These are phyloP conservation scores for Philypnodon macrostomus DNA, from an alignment of 2,797 vertebrate species.

Conservation along the genomic window DNA sequence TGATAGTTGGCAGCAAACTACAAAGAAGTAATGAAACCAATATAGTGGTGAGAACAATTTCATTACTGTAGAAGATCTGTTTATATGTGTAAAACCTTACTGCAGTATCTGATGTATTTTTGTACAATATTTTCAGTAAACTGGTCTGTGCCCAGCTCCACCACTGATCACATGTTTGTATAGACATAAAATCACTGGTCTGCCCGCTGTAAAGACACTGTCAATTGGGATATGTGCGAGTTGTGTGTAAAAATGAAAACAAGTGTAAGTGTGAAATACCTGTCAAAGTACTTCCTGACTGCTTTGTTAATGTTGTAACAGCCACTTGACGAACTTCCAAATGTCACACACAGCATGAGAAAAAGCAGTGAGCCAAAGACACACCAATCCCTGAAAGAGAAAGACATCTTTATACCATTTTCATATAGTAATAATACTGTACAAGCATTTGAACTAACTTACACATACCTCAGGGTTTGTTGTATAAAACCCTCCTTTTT, in stretches of 20 bases:
- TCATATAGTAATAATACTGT: background rate
- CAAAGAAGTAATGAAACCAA: background rate
- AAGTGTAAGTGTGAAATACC: constrained; percentile 58
- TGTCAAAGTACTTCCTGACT: constrained; percentile 64
- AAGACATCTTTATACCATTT: background rate
- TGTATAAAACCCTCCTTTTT: constrained; percentile 53
- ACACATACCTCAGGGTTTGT: constrained; percentile 61
- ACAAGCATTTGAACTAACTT: background rate
- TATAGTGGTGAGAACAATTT: background rate
- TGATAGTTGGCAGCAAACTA: constrained; percentile 48
- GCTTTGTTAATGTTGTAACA: constrained; percentile 68
- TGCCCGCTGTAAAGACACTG: constrained; percentile 46
- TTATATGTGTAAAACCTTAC: constrained; percentile 43
- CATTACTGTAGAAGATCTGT: background rate
- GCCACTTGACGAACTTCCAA: constrained; percentile 48
- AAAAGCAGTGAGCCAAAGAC: constrained; percentile 58
- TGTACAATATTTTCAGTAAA: constrained; percentile 68
- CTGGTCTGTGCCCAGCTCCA: constrained; percentile 74
- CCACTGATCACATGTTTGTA: constrained; percentile 69
- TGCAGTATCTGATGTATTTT: constrained; percentile 25
- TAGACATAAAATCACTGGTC: constrained; percentile 40
- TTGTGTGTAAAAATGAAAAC: background rate
- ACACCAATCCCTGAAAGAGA: constrained; percentile 60
- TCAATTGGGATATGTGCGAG: too few relatives aligned
- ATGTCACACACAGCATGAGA: constrained; percentile 67